Conservation (phyloP, 53 echinoderm and acorn worm genomes). For the Henricia sp. region DNA sequence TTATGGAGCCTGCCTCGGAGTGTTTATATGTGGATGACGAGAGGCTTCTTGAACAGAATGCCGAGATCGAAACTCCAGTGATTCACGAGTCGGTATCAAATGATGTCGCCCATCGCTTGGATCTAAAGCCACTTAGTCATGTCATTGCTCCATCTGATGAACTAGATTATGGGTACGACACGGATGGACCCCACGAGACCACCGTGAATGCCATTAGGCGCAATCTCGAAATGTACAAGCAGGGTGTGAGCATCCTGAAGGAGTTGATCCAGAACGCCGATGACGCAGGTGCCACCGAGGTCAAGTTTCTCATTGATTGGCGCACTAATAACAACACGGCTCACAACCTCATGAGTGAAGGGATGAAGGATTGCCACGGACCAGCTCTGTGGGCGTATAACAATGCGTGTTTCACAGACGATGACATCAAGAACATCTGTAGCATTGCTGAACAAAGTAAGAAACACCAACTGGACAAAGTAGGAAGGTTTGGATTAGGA, state of each 20-base stretch:
- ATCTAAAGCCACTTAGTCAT: constrained; percentile 48
- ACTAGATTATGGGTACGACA: constrained; percentile 40
- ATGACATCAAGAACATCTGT: constrained; percentile 85
- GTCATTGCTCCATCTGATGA: constrained; percentile 34
- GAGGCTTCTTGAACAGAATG: constrained; percentile 14
- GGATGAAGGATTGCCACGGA: constrained; percentile 84
- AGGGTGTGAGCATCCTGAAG: constrained; percentile 67
- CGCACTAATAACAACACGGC: constrained; percentile 62
- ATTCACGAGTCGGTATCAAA: constrained; percentile 49
- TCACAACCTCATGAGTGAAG: constrained; percentile 59
- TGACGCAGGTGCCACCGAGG: constrained; percentile 94
- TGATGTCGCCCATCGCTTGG: constrained; percentile 20
- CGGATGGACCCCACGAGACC: constrained; percentile 59
- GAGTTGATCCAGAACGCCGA: constrained; percentile 99
- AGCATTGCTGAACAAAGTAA: constrained; percentile 84
- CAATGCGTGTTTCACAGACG: constrained; percentile 72
- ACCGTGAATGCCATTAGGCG: constrained; percentile 63
- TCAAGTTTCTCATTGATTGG: constrained; percentile 86
- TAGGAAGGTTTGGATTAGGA: constrained; percentile 91
- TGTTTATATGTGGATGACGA: constrained; percentile 58
- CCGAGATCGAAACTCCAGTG: constrained; percentile 3
- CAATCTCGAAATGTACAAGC: constrained; percentile 69
- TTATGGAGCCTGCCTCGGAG: neutral
- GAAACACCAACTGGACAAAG: constrained; percentile 72
- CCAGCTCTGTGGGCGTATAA: constrained; percentile 94